Conservation (phyloP, 2,797 vertebrate genomes). For the Chelmon rostratus region DNA sequence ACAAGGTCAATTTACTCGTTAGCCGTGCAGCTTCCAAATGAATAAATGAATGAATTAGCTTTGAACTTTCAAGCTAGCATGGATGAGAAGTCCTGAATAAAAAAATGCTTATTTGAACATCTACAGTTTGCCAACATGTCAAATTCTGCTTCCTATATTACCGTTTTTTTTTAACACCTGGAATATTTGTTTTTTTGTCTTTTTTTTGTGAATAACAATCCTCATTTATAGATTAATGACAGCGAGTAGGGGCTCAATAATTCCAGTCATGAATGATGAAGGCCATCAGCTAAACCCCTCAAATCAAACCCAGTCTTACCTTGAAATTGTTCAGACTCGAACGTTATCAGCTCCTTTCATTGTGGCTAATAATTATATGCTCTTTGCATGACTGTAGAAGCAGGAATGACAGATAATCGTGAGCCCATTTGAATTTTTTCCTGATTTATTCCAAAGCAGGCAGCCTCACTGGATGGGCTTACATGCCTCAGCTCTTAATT, state of each 20-base stretch:
- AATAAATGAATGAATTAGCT: not conserved
- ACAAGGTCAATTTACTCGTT: not conserved
- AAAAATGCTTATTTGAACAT: not conserved
- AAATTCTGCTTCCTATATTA: too few species aligned
- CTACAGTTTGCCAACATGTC: too few species aligned
- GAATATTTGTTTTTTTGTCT: not conserved
- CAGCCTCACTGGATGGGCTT: conserved; percentile 40
- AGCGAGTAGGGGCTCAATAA: conserved; percentile 8
- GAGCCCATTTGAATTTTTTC: conserved; percentile 41
- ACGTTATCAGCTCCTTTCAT: conserved; percentile 28
- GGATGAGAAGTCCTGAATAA: not conserved
- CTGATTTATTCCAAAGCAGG: conserved; percentile 52
- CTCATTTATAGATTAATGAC: conserved; percentile 28
- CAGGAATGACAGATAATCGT: conserved; percentile 47
- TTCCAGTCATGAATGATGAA: conserved; percentile 27
- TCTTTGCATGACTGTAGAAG: conserved; percentile 39
- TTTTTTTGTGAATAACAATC: conserved; percentile 13
- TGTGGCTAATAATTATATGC: conserved; percentile 50
- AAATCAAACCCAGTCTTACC: conserved; percentile 22
- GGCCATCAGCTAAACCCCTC: conserved; percentile 32
- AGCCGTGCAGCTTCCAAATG: conserved; percentile 1
- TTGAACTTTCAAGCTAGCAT: not conserved
- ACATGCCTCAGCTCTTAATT: conserved; percentile 54
- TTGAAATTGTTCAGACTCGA: conserved; percentile 27
- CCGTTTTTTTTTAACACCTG: conserved; percentile 22